A percentile compares a stretch with the other conserved stretches of the same genome.
These are phyloP conservation scores for Spheniscus humboldti DNA, from an alignment of 2,797 vertebrate genomes.

Conservation along the genomic window DNA sequence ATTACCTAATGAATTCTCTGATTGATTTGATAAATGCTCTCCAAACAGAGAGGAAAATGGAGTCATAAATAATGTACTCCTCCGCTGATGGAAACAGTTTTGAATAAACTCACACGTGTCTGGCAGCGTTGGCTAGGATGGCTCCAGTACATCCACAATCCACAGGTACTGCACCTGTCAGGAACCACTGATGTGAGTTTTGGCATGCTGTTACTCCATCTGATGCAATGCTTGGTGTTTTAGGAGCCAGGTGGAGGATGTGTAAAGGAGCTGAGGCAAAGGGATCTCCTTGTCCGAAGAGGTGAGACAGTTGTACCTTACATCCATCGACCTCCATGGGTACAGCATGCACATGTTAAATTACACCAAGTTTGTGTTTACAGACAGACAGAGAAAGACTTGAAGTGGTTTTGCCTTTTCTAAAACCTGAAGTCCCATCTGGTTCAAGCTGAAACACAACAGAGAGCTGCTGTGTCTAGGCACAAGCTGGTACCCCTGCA, in stretches of 20 bases:
- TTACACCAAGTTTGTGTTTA: rapidly evolving
- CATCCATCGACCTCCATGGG: rapidly evolving
- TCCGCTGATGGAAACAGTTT: background rate
- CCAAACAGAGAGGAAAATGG: conserved; percentile 37
- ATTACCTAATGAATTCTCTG: conserved; percentile 33
- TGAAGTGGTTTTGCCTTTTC: background rate
- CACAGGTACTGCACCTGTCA: background rate
- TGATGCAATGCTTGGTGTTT: background rate
- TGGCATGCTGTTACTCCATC: background rate
- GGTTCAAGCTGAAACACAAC: background rate
- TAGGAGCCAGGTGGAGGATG: background rate
- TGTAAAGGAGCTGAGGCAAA: background rate
- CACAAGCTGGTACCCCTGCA: background rate
- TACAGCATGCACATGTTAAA: rapidly evolving
- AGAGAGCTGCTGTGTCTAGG: background rate
- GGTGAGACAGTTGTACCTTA: background rate
- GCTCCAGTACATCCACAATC: rapidly evolving
- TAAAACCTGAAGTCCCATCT: background rate
- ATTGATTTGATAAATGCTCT: conserved; percentile 44
- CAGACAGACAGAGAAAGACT: background rate
- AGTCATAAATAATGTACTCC: conserved; percentile 37
- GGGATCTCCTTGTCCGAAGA: background rate
- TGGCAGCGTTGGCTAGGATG: background rate
- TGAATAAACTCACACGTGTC: background rate
- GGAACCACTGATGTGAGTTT: rapidly evolving